A percentile compares a stretch with the other conserved stretches of the same genome.
phyloP scores from a whole-genome alignment of 92 coral and sea anemone species.

The Virgularia gustaviana region DNA sequence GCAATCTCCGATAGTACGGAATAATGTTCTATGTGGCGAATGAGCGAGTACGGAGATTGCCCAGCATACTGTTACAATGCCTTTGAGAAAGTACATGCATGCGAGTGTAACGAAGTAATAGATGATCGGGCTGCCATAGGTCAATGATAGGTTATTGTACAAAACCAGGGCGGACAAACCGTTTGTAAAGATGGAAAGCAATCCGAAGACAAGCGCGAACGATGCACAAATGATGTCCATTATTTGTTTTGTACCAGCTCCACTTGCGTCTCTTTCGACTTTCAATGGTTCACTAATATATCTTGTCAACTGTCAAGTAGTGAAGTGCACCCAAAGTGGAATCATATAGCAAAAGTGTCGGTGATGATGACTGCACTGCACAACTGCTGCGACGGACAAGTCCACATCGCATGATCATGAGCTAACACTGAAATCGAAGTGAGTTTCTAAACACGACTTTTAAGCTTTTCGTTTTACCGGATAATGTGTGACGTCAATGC shows the following conservation, averaged over 20 bases:
- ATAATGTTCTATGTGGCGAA: background rate
- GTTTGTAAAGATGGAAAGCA: conserved; percentile 18
- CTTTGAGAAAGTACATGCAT: conserved; percentile 35
- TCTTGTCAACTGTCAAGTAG: too few species aligned
- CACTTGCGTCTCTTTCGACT: too few species aligned
- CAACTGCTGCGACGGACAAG: too few species aligned
- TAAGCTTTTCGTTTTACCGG: conserved; percentile 35
- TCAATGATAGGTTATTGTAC: conserved; percentile 13
- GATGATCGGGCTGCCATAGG: conserved; percentile 32
- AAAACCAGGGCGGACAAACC: conserved; percentile 21
- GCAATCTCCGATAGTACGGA: conserved; percentile 21
- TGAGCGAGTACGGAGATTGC: conserved; percentile 16
- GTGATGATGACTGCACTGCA: too few species aligned
- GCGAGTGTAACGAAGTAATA: conserved; percentile 35
- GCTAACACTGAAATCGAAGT: too few species aligned
- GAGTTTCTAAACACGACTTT: conserved; percentile 27
- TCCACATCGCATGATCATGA: too few species aligned
- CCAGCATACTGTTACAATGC: conserved; percentile 33
- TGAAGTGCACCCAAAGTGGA: too few species aligned
- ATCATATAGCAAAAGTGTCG: too few species aligned
- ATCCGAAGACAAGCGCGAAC: conserved; percentile 17
- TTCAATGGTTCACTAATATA: too few species aligned
- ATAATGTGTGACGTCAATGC: conserved; percentile 41
- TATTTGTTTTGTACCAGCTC: background rate
- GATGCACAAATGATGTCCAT: conserved; percentile 29